Percentiles rank a stretch among this genome's conserved stretches.
These are phyloP conservation scores for Diaphora mendica DNA, from an alignment of 2,888 invertebrate species.

Conservation along the genomic window DNA sequence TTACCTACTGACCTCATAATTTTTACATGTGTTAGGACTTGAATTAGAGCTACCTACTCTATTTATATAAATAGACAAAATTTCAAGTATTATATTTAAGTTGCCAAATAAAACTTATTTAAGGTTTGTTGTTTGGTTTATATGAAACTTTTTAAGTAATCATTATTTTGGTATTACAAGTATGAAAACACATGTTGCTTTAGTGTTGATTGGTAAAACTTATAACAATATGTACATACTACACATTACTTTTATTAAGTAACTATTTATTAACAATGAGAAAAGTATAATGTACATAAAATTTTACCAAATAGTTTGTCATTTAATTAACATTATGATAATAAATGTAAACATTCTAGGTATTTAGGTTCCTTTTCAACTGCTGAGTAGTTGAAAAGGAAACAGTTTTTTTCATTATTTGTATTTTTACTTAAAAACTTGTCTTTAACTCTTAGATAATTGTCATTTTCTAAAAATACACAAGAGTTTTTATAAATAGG, in stretches of 20 bases:
- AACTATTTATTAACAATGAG: neutral
- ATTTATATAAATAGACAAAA: slow-evolving; percentile 17
- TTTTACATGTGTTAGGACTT: slow-evolving; percentile 34
- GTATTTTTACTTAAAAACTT: neutral
- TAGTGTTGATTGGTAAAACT: neutral
- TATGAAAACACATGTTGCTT: neutral
- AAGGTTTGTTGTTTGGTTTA: neutral
- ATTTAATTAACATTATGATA: no score
- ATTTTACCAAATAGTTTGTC: no score
- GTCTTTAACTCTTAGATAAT: neutral
- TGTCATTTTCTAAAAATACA: neutral
- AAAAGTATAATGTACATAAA: neutral
- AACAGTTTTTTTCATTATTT: no score
- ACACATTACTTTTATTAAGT: neutral
- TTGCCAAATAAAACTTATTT: neutral
- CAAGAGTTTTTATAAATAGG: neutral
- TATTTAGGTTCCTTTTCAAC: neutral
- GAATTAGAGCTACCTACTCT: slow-evolving; percentile 22
- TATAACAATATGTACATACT: neutral
- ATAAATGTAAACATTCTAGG: neutral
- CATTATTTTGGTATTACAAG: neutral
- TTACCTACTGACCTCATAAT: slow-evolving; percentile 57
- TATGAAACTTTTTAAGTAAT: neutral
- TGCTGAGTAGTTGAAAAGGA: no score
- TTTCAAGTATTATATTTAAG: neutral